phyloP scores from a whole-genome alignment of 2,113 vertebrate species.

The Eretmochelys imbricata region DNA sequence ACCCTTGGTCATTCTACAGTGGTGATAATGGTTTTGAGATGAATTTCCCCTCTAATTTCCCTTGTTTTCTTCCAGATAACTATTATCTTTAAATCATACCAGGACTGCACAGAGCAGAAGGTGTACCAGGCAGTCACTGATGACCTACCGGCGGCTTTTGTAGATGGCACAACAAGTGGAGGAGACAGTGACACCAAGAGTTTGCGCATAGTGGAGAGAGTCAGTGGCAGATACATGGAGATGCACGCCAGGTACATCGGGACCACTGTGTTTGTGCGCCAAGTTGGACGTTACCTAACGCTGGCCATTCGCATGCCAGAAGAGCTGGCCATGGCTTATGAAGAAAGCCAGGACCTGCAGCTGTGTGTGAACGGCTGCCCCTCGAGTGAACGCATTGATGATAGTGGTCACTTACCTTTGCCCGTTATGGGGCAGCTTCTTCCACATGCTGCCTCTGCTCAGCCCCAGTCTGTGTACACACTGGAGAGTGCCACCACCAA shows the following conservation, averaged over 20 bases:
- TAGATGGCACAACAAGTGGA: constrained; percentile 90
- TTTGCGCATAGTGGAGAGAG: constrained; percentile 89
- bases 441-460: constrained; percentile 45
- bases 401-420: constrained; percentile 79
- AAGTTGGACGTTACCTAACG: constrained; percentile 92
- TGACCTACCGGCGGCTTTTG: constrained; percentile 93
- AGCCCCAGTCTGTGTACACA: constrained; percentile 72
- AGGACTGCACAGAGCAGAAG: constrained; percentile 94
- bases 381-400: constrained; percentile 89
- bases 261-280: constrained; percentile 90
- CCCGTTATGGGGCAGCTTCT: constrained; percentile 61
- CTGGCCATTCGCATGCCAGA: constrained; percentile 91
- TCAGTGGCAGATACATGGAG: constrained; percentile 86
- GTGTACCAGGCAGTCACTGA: constrained; percentile 96
- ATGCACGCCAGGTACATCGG: constrained; percentile 93
- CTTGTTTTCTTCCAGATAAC: constrained; percentile 82
- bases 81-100: constrained; percentile 95
- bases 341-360: constrained; percentile 95
- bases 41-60: not conserved
- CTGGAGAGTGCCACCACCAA: constrained; percentile 85
- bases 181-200: constrained; percentile 83
- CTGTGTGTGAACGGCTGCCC: constrained; percentile 95
- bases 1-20: not conserved
- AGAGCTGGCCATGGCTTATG: constrained; percentile 88
- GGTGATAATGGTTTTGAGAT: not conserved